A percentile compares a stretch with the other conserved stretches of the same genome.
phyloP scores from a whole-genome alignment of 2,113 vertebrate species.

The Pituophis catenifer region DNA sequence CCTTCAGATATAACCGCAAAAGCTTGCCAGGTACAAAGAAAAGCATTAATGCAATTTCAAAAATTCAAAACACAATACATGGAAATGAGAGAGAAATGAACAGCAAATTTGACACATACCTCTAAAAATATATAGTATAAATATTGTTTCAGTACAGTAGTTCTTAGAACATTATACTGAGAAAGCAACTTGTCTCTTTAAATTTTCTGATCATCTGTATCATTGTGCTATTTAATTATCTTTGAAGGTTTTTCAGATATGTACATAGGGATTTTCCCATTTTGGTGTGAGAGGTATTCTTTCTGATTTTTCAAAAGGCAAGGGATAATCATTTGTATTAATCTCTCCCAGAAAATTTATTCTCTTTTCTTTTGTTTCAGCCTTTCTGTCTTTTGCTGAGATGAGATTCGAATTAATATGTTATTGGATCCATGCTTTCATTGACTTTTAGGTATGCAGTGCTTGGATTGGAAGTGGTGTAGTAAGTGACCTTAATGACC shows the following conservation, averaged over 20 bases:
- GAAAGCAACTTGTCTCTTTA: neutral
- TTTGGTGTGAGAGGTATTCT: neutral
- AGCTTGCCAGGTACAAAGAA: slow-evolving; percentile 88
- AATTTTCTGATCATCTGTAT: neutral
- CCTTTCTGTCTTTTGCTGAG: neutral
- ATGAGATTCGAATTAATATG: neutral
- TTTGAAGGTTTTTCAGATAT: neutral
- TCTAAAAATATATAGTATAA: neutral
- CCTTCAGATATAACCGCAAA: slow-evolving; percentile 98
- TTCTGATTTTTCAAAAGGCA: neutral
- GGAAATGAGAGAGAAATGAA: slow-evolving; percentile 25
- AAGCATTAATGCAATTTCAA: slow-evolving; percentile 19
- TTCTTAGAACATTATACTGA: neutral
- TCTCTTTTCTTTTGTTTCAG: neutral
- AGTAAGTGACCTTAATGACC: slow-evolving; percentile 96
- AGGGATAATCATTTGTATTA: neutral
- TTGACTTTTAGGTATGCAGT: slow-evolving; percentile 86
- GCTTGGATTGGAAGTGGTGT: slow-evolving; percentile 97
- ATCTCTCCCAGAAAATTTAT: neutral
- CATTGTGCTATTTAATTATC: neutral
- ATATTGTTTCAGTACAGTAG: neutral
- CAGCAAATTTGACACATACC: neutral
- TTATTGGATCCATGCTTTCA: neutral
- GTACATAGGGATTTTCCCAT: neutral
- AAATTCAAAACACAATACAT: slow-evolving; percentile 12